Base-by-base conservation (phyloP, 2,797 vertebrate species). In the Jordanella pulchra region DNA sequence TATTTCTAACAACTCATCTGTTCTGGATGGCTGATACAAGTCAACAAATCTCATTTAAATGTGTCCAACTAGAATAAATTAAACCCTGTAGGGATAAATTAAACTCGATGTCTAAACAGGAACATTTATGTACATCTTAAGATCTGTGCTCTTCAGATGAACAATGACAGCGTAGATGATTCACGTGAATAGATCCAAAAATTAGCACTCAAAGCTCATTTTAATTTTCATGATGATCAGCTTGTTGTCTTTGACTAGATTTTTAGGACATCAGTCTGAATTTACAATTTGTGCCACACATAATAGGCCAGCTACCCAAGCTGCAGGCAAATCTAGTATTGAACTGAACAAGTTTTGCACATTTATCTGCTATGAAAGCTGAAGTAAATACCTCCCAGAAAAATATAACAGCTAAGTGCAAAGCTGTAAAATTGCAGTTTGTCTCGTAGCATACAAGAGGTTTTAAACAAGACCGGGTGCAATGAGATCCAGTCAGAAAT, bases 71-170 rank as follows among this genome's bases (percentile, higher is more conserved):
- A 18, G 25, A 68, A 47, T 45, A 66, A 74, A 77, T 58, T 3
- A 72, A 76, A 66, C 69, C 44, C 48, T 71, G 42, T 27, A 55
- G 48, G 18, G 30, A 76, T 18, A 42, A 73, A 77, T 67, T 25
- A 69, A 55, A 12, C 48, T 69, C 10, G 25, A 44, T 44, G 25
- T 30, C 25, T 77, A 32, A 66, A 73, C n/a, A 54, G 48, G 35
- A 71, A 47, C 45, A 67, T 72, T 54, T 50, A 58, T 48, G 71
- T 44, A 54, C 4, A 55, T 17, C 50, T 54, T 30, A 10, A 12
- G 30, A 70, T 63, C 23, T 45, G 45, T 35, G 64, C n/a, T 60
- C 45, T 28, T 67, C 45, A 68, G 44, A 77, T 70, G 27, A 44
- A 39, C 44, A 69, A 18, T 45, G 17, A 48, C 45, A 30, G 45